A percentile compares a stretch with the other conserved stretches of the same genome.
Conservation (phyloP, 2,888 invertebrate species). For the Eustalomyia histrio region DNA sequence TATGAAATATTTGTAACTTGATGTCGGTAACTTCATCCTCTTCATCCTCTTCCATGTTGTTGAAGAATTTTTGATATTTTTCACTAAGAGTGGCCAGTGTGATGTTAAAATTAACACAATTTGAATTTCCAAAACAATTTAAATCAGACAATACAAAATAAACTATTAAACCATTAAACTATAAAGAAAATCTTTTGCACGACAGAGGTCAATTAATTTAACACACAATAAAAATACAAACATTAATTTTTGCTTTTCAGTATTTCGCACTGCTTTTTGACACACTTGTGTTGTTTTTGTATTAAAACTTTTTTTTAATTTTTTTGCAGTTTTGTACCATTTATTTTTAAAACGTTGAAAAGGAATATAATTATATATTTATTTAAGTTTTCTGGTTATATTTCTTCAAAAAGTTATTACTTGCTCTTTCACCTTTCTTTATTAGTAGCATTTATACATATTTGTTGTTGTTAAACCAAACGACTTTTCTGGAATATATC, state of each 20-base stretch:
- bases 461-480: not conserved
- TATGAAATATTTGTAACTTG: conserved; percentile 95
- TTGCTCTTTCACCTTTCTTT: conserved; percentile 2
- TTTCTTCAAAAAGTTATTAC: not conserved
- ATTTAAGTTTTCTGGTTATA: too few species aligned
- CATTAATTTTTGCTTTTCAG: not conserved
- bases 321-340: not conserved
- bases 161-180: not conserved
- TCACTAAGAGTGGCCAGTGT: conserved; percentile 72
- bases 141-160: not conserved
- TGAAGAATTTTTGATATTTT: conserved; percentile 71
- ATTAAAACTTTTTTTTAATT: not conserved
- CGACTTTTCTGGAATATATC: conserved; percentile 12
- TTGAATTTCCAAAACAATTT: not conserved
- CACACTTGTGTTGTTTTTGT: conserved; percentile 4
- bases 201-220: not conserved
- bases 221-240: not conserved
- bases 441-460: not conserved
- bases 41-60: conserved; percentile 75
- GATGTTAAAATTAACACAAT: not conserved
- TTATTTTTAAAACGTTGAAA: too few species aligned
- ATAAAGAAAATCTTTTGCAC: not conserved
- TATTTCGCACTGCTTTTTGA: not conserved
- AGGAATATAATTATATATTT: too few species aligned
- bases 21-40: conserved; percentile 89